Percentiles rank a stretch among this genome's conserved stretches.
Evolutionary conservation across 2,797 vertebrate species (phyloP).

Genomic region (Agapornis canus): DNA sequence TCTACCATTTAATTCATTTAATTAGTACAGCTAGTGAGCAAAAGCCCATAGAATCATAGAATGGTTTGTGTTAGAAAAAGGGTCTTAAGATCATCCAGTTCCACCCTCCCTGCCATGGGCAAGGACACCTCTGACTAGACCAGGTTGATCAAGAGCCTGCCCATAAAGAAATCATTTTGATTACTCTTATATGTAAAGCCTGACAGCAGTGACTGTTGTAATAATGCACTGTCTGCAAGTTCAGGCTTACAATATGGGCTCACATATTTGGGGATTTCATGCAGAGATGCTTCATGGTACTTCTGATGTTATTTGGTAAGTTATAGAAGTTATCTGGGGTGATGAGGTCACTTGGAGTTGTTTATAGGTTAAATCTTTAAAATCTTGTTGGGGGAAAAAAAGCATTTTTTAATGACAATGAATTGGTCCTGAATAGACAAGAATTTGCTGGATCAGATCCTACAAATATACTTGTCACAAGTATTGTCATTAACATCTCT

Average conservation of each 20-base stretch:
- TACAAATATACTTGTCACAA: not conserved
- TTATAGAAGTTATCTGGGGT: not conserved
- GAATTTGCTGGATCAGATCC: not conserved
- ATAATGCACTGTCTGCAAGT: accelerated
- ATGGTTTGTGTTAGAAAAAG: not conserved
- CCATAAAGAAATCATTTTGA: accelerated
- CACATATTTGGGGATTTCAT: not conserved
- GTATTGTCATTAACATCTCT: not conserved
- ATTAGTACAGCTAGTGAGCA: not conserved
- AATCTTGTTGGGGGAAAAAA: not conserved
- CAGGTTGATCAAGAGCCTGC: not conserved
- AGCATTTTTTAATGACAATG: not conserved
- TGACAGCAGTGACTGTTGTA: accelerated
- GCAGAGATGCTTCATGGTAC: not conserved
- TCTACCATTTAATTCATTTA: accelerated
- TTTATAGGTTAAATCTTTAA: not conserved
- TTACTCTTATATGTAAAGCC: not conserved
- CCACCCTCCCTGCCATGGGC: not conserved
- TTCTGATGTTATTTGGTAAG: not conserved
- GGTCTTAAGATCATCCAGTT: not conserved
- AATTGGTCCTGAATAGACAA: not conserved
- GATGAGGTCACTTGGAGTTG: not conserved
- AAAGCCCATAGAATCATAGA: not conserved
- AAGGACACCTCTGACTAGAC: not conserved
- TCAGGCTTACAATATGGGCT: not conserved